Evolutionary conservation across 2,888 invertebrate genomes (phyloP).

Genomic region (Platycheirus rosarum): DNA sequence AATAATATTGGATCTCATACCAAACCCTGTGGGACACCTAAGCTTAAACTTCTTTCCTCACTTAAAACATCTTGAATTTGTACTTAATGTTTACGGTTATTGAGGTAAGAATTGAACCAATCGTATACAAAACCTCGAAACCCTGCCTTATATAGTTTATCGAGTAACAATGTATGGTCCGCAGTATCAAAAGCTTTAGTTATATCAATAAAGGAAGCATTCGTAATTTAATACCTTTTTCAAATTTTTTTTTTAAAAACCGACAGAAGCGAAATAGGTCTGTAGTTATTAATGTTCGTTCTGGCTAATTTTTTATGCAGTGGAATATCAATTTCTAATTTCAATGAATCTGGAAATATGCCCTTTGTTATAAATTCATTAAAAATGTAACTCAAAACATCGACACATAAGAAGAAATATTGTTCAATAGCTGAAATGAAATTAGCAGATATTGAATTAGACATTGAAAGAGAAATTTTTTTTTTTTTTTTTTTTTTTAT

Average conservation of each 20-base stretch:
- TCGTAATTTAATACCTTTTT: constrained; percentile 27
- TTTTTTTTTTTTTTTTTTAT: no score
- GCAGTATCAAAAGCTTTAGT: constrained; percentile 36
- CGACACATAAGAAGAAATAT: no score
- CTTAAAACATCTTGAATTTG: constrained; percentile 6
- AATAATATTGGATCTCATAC: constrained; percentile 30
- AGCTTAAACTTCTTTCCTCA: background rate
- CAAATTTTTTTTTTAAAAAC: constrained; percentile 35
- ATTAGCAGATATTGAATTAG: no score
- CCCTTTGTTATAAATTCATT: no score
- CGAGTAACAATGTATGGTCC: constrained; percentile 14
- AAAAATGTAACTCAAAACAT: no score
- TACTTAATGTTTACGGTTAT: constrained; percentile 17
- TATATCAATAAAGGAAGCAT: constrained; percentile 46
- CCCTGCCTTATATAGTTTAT: constrained; percentile 24
- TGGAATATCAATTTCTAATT: constrained; percentile 32
- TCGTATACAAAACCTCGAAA: constrained; percentile 19
- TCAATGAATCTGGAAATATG: constrained; percentile 17
- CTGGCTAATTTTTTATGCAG: constrained; percentile 34
- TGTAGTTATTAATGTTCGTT: constrained; percentile 6
- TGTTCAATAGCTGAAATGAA: no score
- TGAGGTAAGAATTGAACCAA: no score
- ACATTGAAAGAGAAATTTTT: no score
- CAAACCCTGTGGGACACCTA: constrained; percentile 41
- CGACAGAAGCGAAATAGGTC: constrained; percentile 28